Evolutionary conservation across 2,888 invertebrate species (phyloP).

Genomic region (Rosalia funebris): DNA sequence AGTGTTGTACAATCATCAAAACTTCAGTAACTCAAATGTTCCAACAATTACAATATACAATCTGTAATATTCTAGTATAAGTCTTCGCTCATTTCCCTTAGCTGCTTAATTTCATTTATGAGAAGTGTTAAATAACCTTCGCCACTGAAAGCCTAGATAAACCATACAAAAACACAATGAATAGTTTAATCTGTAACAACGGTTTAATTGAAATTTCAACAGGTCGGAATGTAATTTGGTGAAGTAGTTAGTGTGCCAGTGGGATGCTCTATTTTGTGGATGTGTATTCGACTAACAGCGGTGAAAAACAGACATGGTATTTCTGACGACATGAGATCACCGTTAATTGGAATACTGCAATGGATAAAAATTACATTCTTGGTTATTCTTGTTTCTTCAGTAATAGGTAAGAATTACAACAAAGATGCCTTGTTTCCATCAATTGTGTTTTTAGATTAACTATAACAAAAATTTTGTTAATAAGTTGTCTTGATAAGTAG

Average conservation of each 20-base stretch:
- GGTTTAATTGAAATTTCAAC: slow-evolving; percentile 45
- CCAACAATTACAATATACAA: no score
- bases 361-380: slow-evolving; percentile 59
- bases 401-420: slow-evolving; percentile 57
- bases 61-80: no score
- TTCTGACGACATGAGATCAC: slow-evolving; percentile 61
- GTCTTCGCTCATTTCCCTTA: no score
- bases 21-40: no score
- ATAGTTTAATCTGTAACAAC: slow-evolving; percentile 38
- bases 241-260: slow-evolving; percentile 42
- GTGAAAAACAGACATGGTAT: slow-evolving; percentile 60
- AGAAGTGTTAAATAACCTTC: background rate
- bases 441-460: no score
- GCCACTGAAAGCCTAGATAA: slow-evolving; percentile 24
- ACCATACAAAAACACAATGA: slow-evolving; percentile 28
- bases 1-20: no score
- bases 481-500: no score
- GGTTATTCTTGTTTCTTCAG: slow-evolving; percentile 55
- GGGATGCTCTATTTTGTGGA: slow-evolving; percentile 50
- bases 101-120: background rate
- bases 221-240: slow-evolving; percentile 50
- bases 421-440: no score
- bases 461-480: no score
- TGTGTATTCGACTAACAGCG: slow-evolving; percentile 51
- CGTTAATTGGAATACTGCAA: slow-evolving; percentile 56